Percentiles rank a stretch among this genome's conserved stretches.
Conservation (phyloP, 2,113 vertebrate genomes). For the Rhombomys opimus region DNA sequence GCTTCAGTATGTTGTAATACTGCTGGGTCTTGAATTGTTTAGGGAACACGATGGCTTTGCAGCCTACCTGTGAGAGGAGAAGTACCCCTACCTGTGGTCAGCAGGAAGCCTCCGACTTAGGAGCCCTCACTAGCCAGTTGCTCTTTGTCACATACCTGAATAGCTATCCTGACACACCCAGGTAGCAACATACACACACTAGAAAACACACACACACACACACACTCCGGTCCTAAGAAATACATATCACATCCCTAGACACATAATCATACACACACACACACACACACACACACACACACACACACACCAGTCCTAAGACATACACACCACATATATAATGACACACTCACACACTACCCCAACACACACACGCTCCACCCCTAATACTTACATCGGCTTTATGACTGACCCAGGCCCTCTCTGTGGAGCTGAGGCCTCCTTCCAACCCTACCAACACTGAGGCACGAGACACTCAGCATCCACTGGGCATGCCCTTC, state of each 20-base stretch:
- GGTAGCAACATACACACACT: background rate
- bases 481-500: background rate
- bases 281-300: background rate
- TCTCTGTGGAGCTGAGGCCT: background rate
- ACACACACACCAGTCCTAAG: background rate
- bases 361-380: background rate
- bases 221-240: background rate
- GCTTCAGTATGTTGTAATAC: constrained; percentile 93
- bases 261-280: background rate
- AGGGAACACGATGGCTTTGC: constrained; percentile 94
- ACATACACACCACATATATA: background rate
- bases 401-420: background rate
- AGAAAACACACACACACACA: no score
- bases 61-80: constrained; percentile 89
- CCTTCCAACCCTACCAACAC: background rate
- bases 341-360: background rate
- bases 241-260: background rate
- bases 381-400: background rate
- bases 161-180: background rate
- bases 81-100: background rate
- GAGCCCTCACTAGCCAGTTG: background rate
- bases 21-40: constrained; percentile 92
- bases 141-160: background rate
- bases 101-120: background rate
- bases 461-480: background rate